Percentiles rank a stretch among this genome's conserved stretches.
These are phyloP conservation scores for Ornithoptera alexandrae DNA, from an alignment of 2,888 invertebrate species.

Conservation along the genomic window DNA sequence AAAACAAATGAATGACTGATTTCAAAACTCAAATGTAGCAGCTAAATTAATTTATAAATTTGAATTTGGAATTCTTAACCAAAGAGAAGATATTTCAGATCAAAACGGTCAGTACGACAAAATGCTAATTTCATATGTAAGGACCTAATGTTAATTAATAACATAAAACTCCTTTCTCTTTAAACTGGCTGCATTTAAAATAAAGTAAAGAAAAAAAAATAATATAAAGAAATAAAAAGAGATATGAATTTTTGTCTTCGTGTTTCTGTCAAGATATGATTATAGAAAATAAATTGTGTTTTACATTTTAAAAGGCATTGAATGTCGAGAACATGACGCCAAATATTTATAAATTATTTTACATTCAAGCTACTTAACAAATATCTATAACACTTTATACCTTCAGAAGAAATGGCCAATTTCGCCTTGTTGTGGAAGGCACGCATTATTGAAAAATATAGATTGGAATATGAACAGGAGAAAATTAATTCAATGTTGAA, in stretches of 20 bases:
- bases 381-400: conserved; percentile 12
- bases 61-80: no score
- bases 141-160: no score
- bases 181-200: conserved; percentile 12
- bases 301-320: conserved; percentile 24
- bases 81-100: no score
- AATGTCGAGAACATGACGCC: conserved; percentile 22
- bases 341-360: conserved; percentile 27
- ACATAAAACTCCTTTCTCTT: no score
- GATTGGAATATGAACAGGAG: conserved; percentile 76
- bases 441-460: conserved; percentile 70
- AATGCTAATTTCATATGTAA: no score
- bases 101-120: no score
- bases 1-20: no score
- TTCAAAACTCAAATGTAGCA: no score
- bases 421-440: conserved; percentile 80
- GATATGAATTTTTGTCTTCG: conserved; percentile 23
- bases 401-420: conserved; percentile 69
- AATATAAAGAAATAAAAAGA: neutral
- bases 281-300: conserved; percentile 27
- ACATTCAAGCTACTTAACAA: conserved; percentile 20
- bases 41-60: no score
- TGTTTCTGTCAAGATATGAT: conserved; percentile 25
- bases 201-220: conserved; percentile 1
- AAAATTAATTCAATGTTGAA: conserved; percentile 77